Percentiles rank a stretch among this genome's conserved stretches.
Evolutionary conservation across 35 echinoderm and acorn worm species (phyloP).

Genomic region (Strongylocentrotus purpuratus): DNA sequence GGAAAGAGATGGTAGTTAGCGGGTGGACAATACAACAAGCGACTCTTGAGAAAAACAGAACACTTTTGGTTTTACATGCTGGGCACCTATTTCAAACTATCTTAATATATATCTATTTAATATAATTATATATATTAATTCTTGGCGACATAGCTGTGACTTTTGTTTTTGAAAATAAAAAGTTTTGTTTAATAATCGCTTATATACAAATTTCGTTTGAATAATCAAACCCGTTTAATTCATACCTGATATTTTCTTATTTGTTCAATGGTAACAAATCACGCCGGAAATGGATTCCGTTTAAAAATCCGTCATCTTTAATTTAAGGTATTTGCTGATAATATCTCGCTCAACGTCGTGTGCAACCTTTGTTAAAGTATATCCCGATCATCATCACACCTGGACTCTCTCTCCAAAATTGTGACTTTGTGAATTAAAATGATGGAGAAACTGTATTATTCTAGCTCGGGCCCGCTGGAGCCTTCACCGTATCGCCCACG

Average conservation of each 20-base stretch:
- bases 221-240: neutral
- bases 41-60: neutral
- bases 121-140: too few species aligned
- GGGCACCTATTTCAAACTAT: neutral
- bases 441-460: slow-evolving; percentile 38
- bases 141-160: neutral
- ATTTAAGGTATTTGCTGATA: neutral
- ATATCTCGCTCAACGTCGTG: neutral
- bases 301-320: neutral
- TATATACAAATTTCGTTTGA: neutral
- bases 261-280: neutral
- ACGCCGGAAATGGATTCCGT: neutral
- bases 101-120: too few species aligned
- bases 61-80: neutral
- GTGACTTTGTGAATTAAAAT: neutral
- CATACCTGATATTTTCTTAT: neutral
- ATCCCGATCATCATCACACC: neutral
- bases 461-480: neutral
- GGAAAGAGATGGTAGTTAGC: neutral
- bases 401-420: neutral
- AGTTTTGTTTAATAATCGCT: neutral
- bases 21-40: neutral
- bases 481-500: slow-evolving; percentile 15
- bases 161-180: neutral
- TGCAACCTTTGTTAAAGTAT: neutral